These are phyloP conservation scores for Sceliomorpha sp. DNA, from an alignment of 2,888 invertebrate genomes.

Conservation along the genomic window DNA sequence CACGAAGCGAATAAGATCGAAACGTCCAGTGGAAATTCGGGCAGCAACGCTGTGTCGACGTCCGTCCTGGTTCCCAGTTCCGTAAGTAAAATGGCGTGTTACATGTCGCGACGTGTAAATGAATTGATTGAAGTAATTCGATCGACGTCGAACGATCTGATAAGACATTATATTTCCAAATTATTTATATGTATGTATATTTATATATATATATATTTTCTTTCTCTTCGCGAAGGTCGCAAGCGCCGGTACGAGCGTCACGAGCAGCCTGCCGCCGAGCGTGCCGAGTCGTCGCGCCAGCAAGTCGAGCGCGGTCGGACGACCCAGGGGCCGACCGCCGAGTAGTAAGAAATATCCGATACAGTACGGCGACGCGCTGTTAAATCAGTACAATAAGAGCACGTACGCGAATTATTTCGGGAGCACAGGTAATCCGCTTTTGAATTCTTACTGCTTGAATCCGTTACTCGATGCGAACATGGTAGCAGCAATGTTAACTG, in stretches of 20 bases:
- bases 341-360: constrained; percentile 74
- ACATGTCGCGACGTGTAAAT: too few relatives aligned
- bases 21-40: constrained; percentile 71
- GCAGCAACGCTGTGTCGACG: constrained; percentile 33
- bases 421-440: constrained; percentile 63
- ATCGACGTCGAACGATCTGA: too few relatives aligned
- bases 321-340: constrained; percentile 82
- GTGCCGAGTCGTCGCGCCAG: constrained; percentile 64
- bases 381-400: constrained; percentile 66
- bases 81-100: constrained; percentile 62
- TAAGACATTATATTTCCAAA: too few relatives aligned
- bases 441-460: constrained; percentile 73
- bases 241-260: too few relatives aligned
- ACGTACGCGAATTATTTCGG: constrained; percentile 67
- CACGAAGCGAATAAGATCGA: constrained; percentile 83
- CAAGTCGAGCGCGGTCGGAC: constrained; percentile 72
- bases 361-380: constrained; percentile 59
- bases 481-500: constrained; percentile 69
- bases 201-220: background rate
- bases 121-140: too few relatives aligned
- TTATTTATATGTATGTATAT: too few relatives aligned
- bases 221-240: too few relatives aligned
- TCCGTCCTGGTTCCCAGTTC: constrained; percentile 60
- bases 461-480: constrained; percentile 71
- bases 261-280: constrained; percentile 60